These are phyloP conservation scores for Nephila pilipes DNA, from an alignment of 1,140 invertebrate genomes.

Conservation along the genomic window DNA sequence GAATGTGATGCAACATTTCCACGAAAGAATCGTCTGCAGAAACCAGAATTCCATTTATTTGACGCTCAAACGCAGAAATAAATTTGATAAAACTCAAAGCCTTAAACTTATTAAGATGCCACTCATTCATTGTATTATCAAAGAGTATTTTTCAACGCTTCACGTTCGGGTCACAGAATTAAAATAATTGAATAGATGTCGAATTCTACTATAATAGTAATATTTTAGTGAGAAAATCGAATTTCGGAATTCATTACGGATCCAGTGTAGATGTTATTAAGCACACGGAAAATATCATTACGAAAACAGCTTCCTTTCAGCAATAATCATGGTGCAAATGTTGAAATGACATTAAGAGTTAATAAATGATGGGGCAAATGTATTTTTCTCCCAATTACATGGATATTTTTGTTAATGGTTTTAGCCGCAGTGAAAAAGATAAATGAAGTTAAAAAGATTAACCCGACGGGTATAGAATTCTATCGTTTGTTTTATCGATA, in stretches of 20 bases:
- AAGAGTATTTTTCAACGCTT: background rate
- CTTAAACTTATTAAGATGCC: background rate
- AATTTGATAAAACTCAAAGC: background rate
- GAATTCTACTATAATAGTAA: background rate
- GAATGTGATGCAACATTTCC: too few relatives aligned
- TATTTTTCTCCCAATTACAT: constrained; percentile 53
- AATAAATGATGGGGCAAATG: constrained; percentile 70
- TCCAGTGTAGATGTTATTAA: constrained; percentile 28
- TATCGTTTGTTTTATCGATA: background rate
- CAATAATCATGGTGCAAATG: constrained; percentile 31
- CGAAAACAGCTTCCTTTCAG: constrained; percentile 30
- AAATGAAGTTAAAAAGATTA: background rate
- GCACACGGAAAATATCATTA: constrained; percentile 67
- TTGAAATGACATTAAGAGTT: constrained; percentile 56
- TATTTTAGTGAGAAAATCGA: constrained; percentile 28
- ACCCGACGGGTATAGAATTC: background rate
- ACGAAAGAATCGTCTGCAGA: too few relatives aligned
- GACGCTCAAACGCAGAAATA: background rate
- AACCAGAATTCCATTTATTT: too few relatives aligned
- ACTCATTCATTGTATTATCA: background rate
- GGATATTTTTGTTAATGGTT: constrained; percentile 43
- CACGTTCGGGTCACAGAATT: background rate
- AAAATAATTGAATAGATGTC: background rate
- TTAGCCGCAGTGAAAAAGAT: constrained; percentile 8
- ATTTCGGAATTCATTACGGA: constrained; percentile 57